Conservation (phyloP, 2,888 invertebrate species). For the Candidula unifasciata region DNA sequence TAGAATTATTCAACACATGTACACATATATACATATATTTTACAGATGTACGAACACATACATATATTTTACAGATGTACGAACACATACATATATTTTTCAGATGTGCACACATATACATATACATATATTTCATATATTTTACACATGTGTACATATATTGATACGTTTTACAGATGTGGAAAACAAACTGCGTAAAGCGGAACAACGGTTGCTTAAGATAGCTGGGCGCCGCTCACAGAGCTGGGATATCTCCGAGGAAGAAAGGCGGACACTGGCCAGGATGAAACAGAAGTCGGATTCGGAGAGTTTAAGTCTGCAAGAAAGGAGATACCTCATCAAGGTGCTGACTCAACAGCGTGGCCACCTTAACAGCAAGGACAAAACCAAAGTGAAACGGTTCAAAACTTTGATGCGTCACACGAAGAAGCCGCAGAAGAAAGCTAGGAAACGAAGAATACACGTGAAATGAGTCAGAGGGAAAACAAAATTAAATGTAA, state of each 20-base stretch:
- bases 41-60: too few species aligned
- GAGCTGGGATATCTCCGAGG: conserved; percentile 48
- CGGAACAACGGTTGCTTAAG: conserved; percentile 54
- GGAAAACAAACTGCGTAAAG: conserved; percentile 46
- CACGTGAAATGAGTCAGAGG: conserved; percentile 14
- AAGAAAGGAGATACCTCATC: conserved; percentile 54
- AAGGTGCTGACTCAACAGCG: conserved; percentile 53
- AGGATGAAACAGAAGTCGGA: conserved; percentile 50
- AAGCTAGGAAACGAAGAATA: not conserved
- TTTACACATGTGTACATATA: not conserved
- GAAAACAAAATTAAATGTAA: too few species aligned
- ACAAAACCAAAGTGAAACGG: conserved; percentile 56
- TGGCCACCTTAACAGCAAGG: conserved; percentile 52
- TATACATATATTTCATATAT: not conserved
- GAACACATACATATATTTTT: too few species aligned
- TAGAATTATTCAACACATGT: too few species aligned
- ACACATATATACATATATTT: too few species aligned
- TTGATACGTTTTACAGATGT: not conserved
- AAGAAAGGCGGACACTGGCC: conserved; percentile 45
- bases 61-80: too few species aligned
- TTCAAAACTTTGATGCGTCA: conserved; percentile 53
- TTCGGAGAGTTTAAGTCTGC: conserved; percentile 35
- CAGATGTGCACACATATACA: too few species aligned
- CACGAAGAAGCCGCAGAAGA: conserved; percentile 14
- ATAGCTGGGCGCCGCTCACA: conserved; percentile 50